Conservation (phyloP, 2,888 invertebrate species). For the Diplolepis rosae region DNA sequence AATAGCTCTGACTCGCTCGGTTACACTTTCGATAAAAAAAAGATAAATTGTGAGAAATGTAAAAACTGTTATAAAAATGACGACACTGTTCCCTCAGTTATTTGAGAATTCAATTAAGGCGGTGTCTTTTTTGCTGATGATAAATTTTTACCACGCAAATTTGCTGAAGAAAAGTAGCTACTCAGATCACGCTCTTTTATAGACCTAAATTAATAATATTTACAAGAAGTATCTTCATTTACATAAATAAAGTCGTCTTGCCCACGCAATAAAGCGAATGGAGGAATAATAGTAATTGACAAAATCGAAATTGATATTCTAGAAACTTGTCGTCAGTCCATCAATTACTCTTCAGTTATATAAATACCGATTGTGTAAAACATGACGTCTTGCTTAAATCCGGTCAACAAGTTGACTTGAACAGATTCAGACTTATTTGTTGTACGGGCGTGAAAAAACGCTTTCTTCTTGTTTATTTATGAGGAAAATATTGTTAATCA, state of each 20-base stretch:
- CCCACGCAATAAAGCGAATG: conserved; percentile 14
- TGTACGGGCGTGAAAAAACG: too few relatives aligned
- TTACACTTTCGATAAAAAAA: too few relatives aligned
- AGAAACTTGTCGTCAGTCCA: conserved; percentile 24
- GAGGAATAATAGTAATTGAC: conserved; percentile 3
- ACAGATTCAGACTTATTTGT: neutral
- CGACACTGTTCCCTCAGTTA: conserved; percentile 41
- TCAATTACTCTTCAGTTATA: conserved; percentile 15
- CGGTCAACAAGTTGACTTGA: neutral
- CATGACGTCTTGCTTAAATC: conserved; percentile 10
- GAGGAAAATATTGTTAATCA: too few relatives aligned
- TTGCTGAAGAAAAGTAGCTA: neutral
- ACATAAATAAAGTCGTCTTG: conserved; percentile 23
- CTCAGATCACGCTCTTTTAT: conserved; percentile 2
- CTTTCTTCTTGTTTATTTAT: too few relatives aligned
- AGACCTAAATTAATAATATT: conserved; percentile 14
- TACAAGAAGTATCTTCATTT: conserved; percentile 22
- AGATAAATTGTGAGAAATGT: too few relatives aligned
- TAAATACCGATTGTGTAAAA: conserved; percentile 18
- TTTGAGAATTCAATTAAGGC: conserved; percentile 35
- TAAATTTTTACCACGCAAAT: conserved; percentile 1
- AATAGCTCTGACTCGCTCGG: too few relatives aligned
- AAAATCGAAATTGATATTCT: conserved; percentile 26
- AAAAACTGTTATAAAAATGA: too few relatives aligned
- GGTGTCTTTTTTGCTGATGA: neutral